These are phyloP conservation scores for Microcebus tavaratra DNA, from an alignment of 2,113 vertebrate species.

Conservation along the genomic window DNA sequence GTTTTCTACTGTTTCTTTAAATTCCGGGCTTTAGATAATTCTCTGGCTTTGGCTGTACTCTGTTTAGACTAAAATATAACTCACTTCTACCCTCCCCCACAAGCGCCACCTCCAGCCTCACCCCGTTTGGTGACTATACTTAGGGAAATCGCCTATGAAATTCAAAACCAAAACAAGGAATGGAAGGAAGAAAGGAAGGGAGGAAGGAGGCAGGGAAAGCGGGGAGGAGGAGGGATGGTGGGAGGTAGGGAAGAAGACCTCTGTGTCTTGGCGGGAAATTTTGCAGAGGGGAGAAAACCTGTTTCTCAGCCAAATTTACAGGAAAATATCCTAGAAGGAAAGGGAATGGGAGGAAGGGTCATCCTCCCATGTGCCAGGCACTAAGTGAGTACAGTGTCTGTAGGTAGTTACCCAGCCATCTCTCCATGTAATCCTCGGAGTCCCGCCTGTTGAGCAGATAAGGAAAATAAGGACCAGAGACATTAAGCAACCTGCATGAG, in stretches of 20 bases:
- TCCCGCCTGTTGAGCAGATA: background rate
- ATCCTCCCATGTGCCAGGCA: accelerated
- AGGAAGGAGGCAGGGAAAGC: too few species aligned
- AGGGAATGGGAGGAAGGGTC: background rate
- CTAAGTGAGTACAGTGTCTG: accelerated
- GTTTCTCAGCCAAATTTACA: background rate
- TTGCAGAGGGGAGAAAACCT: too few species aligned
- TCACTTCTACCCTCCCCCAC: accelerated
- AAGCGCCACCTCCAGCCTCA: accelerated
- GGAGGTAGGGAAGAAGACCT: background rate
- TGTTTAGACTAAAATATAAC: accelerated
- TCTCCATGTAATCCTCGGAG: background rate
- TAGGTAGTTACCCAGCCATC: accelerated
- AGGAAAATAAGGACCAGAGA: background rate
- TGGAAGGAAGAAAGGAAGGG: accelerated
- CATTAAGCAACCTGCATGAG: background rate
- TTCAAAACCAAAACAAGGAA: background rate
- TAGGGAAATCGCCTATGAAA: background rate
- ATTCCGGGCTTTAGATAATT: background rate
- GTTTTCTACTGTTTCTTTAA: background rate
- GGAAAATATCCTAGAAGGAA: background rate
- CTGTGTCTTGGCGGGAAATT: background rate
- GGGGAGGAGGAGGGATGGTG: accelerated
- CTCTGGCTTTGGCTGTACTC: background rate
- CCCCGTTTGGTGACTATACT: too few species aligned